phyloP scores from a whole-genome alignment of 1,140 invertebrate species.

The Ceratina calcarata region DNA sequence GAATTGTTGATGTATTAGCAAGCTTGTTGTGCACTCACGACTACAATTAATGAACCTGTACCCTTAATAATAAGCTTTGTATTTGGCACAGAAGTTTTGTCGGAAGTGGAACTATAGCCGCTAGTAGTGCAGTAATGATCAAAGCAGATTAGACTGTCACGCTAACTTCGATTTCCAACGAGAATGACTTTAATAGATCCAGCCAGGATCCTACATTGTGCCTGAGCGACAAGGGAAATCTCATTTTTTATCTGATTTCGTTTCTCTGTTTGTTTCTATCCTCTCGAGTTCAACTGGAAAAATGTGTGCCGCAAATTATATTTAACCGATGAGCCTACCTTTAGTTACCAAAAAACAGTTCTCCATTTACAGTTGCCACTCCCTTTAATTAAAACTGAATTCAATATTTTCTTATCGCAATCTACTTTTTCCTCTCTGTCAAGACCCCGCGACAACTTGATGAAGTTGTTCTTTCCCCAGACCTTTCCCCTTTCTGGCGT shows the following conservation, averaged over 20 bases:
- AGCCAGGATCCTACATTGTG: conserved; percentile 21
- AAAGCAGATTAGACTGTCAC: conserved; percentile 13
- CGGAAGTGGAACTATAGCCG: background rate
- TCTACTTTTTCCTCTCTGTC: background rate
- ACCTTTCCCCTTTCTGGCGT: background rate
- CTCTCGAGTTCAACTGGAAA: background rate
- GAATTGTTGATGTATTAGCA: background rate
- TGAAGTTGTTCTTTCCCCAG: conserved; percentile 36
- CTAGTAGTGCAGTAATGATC: conserved; percentile 26
- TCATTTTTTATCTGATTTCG: conserved; percentile 37
- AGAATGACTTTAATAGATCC: conserved; percentile 19
- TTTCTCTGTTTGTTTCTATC: conserved; percentile 1
- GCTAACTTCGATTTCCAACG: conserved; percentile 16
- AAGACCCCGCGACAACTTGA: conserved; percentile 24
- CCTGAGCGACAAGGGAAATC: conserved; percentile 1
- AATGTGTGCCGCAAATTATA: background rate
- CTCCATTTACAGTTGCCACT: background rate
- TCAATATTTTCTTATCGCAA: background rate
- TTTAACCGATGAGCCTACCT: too few relatives aligned
- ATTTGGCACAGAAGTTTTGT: conserved; percentile 7
- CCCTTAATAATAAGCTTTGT: conserved; percentile 17
- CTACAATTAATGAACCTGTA: conserved; percentile 9
- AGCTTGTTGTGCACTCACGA: background rate
- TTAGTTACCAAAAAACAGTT: conserved; percentile 7
- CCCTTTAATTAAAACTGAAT: conserved; percentile 2